phyloP scores from a whole-genome alignment of 2,888 invertebrate genomes.

The Spodoptera picta region DNA sequence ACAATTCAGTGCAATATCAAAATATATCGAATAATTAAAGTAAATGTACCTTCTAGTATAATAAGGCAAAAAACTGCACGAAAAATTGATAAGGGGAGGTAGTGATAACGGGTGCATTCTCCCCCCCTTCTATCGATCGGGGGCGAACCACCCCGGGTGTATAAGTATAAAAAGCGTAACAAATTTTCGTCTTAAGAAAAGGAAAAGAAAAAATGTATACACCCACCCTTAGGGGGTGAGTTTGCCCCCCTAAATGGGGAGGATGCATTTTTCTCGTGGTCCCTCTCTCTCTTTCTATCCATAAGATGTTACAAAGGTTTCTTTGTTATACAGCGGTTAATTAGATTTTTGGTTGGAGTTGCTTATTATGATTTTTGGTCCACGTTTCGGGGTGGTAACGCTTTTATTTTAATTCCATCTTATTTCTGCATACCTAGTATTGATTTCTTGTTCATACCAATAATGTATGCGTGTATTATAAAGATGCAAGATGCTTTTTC shows the following conservation, averaged over 20 bases:
- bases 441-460: no score
- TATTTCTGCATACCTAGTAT: background rate
- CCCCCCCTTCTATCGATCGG: slow-evolving; percentile 81
- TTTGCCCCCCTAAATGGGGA: slow-evolving; percentile 58
- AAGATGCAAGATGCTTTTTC: background rate
- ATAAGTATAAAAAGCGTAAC: slow-evolving; percentile 89
- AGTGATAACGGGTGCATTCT: slow-evolving; percentile 72
- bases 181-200: slow-evolving; percentile 89
- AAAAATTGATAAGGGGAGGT: slow-evolving; percentile 87
- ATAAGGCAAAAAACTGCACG: slow-evolving; percentile 80
- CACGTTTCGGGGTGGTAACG: background rate
- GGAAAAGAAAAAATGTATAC: slow-evolving; percentile 88
- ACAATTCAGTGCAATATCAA: slow-evolving; percentile 50
- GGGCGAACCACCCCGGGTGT: slow-evolving; percentile 71
- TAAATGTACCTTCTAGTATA: slow-evolving; percentile 67
- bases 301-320: slow-evolving; percentile 87
- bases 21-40: slow-evolving; percentile 71
- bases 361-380: slow-evolving; percentile 50
- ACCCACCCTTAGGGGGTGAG: slow-evolving; percentile 75
- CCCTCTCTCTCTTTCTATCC: slow-evolving; percentile 75
- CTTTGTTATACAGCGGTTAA: slow-evolving; percentile 80
- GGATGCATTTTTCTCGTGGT: slow-evolving; percentile 83
- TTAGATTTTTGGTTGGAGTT: slow-evolving; percentile 69
- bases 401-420: slow-evolving; percentile 5
- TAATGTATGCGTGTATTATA: no score